Evolutionary conservation across 2,113 vertebrate species (phyloP).

Genomic region (Poeciliopsis retropinna): DNA sequence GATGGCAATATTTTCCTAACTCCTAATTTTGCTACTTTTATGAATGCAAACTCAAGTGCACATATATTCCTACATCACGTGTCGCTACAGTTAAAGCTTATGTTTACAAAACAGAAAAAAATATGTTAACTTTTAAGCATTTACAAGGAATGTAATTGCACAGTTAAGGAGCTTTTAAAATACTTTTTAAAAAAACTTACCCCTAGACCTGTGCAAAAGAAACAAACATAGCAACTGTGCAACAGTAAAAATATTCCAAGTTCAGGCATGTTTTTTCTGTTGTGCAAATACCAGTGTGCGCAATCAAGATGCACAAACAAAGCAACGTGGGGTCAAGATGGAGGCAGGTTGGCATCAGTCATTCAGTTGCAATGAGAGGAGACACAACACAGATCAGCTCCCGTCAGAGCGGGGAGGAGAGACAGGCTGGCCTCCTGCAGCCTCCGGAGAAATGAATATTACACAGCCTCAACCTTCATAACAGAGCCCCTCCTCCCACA

Average conservation of each 20-base stretch:
- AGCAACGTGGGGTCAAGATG: slow-evolving; percentile 7
- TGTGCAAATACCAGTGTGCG: neutral
- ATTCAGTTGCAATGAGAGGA: slow-evolving; percentile 67
- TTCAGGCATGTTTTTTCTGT: slow-evolving; percentile 8
- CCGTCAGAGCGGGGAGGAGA: slow-evolving; percentile 55
- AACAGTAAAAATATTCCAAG: neutral
- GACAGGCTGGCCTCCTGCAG: slow-evolving; percentile 38
- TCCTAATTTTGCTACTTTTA: neutral
- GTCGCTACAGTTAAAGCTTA: no score
- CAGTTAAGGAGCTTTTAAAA: neutral
- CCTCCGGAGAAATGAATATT: slow-evolving; percentile 66
- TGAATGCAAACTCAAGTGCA: neutral
- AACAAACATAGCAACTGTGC: neutral
- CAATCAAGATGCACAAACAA: slow-evolving; percentile 2
- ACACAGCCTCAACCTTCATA: slow-evolving; percentile 31
- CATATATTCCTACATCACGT: no score
- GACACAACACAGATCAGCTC: slow-evolving; percentile 62
- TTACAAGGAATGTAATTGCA: neutral
- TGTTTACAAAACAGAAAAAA: no score
- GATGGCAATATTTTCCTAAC: neutral
- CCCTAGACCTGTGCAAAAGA: no score
- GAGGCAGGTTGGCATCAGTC: slow-evolving; percentile 55
- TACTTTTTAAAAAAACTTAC: neutral
- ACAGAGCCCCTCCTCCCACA: slow-evolving; percentile 12
- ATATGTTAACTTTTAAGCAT: neutral